Conservation (phyloP, 2,888 invertebrate genomes). For the Tribolium freemani region DNA sequence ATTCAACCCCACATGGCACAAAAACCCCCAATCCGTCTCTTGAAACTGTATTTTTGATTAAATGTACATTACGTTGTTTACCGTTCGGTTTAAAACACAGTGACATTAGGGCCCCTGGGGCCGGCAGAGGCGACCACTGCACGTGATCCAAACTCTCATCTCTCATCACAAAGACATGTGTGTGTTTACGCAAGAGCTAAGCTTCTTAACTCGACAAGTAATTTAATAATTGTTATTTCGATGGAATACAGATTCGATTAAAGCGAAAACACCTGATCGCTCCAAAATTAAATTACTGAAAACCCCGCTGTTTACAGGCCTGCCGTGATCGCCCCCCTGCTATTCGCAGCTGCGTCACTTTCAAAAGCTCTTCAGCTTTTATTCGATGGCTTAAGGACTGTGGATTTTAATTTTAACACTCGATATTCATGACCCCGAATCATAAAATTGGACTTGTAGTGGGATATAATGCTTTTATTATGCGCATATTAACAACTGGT, state of each 20-base stretch:
- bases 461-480: constrained; percentile 57
- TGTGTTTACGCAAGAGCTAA: constrained; percentile 3
- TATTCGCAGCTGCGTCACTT: constrained; percentile 61
- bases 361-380: constrained; percentile 59
- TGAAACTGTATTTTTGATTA: constrained; percentile 4
- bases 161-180: not conserved
- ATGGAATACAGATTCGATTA: constrained; percentile 34
- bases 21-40: not conserved
- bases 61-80: constrained; percentile 45
- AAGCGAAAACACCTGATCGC: constrained; percentile 53
- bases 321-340: constrained; percentile 47
- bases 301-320: constrained; percentile 49
- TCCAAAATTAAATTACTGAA: constrained; percentile 54
- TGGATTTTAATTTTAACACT: constrained; percentile 68
- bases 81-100: constrained; percentile 51
- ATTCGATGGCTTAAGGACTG: constrained; percentile 58
- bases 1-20: not conserved
- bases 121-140: constrained; percentile 34
- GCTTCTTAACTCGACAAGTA: constrained; percentile 26
- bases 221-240: constrained; percentile 7
- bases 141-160: not conserved
- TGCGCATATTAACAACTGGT: constrained; percentile 53
- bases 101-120: constrained; percentile 50
- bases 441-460: constrained; percentile 64
- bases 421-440: constrained; percentile 67